phyloP scores from a whole-genome alignment of 1,140 invertebrate genomes.

The Ridgeia piscesae region DNA sequence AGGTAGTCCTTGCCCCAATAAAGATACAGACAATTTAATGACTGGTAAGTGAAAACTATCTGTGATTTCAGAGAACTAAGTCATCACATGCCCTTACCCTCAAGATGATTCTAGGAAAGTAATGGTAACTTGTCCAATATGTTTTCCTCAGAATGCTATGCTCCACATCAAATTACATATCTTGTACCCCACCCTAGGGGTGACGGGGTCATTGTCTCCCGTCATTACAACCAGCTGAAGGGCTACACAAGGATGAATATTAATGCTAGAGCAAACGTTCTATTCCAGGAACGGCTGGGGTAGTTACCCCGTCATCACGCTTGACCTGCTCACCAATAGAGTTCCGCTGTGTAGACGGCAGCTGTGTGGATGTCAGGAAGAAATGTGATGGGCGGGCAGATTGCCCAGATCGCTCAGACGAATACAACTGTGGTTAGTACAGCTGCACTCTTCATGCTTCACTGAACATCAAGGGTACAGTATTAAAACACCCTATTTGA shows the following conservation, averaged over 20 bases:
- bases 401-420: slow-evolving; percentile 86
- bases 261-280: not conserved
- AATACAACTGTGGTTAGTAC: slow-evolving; percentile 76
- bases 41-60: not conserved
- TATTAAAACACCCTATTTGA: not conserved
- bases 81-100: not conserved
- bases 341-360: slow-evolving; percentile 62
- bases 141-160: not conserved
- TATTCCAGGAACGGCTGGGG: not conserved
- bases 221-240: not conserved
- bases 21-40: too few species aligned
- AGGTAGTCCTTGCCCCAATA: not conserved
- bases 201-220: not conserved
- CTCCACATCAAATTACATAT: not conserved
- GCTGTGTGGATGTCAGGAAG: slow-evolving; percentile 58
- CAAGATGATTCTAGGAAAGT: not conserved
- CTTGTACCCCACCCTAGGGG: not conserved
- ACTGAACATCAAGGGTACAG: not conserved
- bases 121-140: not conserved
- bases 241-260: not conserved
- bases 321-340: slow-evolving; percentile 42
- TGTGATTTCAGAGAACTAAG: not conserved
- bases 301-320: slow-evolving; percentile 19
- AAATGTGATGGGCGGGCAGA: slow-evolving; percentile 80
- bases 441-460: not conserved